Percentiles rank a stretch among this genome's conserved stretches.
Evolutionary conservation across 2,113 vertebrate genomes (phyloP).

Genomic region (Charina bottae): DNA sequence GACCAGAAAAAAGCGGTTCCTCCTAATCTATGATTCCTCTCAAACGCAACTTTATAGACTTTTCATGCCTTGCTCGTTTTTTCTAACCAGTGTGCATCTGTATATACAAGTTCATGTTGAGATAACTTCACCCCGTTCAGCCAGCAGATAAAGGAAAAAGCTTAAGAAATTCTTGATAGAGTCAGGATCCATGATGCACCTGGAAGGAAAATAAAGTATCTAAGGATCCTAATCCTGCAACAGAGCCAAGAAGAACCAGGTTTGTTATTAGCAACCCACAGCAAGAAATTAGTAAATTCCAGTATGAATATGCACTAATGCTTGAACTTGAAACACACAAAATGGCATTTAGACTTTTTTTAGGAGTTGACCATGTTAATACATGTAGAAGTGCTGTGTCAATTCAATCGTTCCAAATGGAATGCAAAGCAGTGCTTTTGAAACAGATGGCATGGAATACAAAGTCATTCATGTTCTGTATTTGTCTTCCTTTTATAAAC

Average conservation of each 20-base stretch:
- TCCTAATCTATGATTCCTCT: conserved; percentile 55
- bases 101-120: conserved; percentile 20
- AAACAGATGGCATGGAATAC: conserved; percentile 21
- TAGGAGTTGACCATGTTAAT: conserved; percentile 43
- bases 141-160: conserved; percentile 19
- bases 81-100: conserved; percentile 24
- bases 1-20: conserved; percentile 58
- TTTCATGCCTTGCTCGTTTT: conserved; percentile 52
- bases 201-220: conserved; percentile 32
- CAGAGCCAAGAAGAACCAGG: conserved; percentile 24
- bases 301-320: conserved; percentile 44
- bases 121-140: conserved; percentile 36
- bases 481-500: conserved; percentile 42
- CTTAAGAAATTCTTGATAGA: neutral
- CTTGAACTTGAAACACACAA: conserved; percentile 32
- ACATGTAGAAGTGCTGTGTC: neutral
- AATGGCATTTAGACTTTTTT: conserved; percentile 1
- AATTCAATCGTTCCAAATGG: conserved; percentile 30
- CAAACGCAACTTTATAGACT: conserved; percentile 37
- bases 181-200: neutral
- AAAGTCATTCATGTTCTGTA: conserved; percentile 35
- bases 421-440: neutral
- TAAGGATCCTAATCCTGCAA: neutral
- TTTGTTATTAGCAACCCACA: conserved; percentile 51
- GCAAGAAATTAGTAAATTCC: conserved; percentile 23